These are phyloP conservation scores for Belgica antarctica DNA, from an alignment of 2,888 invertebrate species.

Conservation along the genomic window DNA sequence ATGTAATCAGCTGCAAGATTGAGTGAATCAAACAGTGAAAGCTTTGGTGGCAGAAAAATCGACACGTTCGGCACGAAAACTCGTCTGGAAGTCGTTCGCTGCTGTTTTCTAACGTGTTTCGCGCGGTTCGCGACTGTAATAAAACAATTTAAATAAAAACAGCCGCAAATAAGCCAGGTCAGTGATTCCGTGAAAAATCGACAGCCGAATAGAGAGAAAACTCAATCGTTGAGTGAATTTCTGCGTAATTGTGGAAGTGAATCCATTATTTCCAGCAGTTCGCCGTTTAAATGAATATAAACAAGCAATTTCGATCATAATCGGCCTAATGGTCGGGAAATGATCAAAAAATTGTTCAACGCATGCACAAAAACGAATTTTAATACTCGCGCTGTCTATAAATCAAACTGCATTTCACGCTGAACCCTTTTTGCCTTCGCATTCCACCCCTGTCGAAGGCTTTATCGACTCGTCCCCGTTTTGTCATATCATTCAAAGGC, in stretches of 20 bases:
- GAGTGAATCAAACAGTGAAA: conserved; percentile 4
- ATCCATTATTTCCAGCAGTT: conserved; percentile 22
- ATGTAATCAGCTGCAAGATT: too few relatives aligned
- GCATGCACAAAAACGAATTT: too few relatives aligned
- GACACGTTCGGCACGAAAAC: conserved; percentile 16
- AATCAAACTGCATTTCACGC: neutral
- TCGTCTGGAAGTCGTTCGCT: neutral
- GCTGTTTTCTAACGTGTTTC: neutral
- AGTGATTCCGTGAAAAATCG: conserved; percentile 31
- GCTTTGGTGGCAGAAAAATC: neutral
- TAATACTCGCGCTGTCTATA: too few relatives aligned
- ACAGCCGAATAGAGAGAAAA: neutral
- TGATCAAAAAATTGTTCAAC: conserved; percentile 4
- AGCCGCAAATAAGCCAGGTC: conserved; percentile 21
- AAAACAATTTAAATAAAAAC: neutral
- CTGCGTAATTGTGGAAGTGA: conserved; percentile 30
- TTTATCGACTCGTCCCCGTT: neutral
- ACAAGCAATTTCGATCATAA: too few relatives aligned
- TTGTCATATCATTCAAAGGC: neutral
- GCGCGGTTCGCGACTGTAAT: neutral
- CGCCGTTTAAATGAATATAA: too few relatives aligned
- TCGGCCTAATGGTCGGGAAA: too few relatives aligned
- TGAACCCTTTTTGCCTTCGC: neutral
- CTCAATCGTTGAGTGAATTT: neutral
- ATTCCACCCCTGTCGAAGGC: neutral